Evolutionary conservation across 2,797 vertebrate genomes (phyloP), one percentile per base, ranked within the genome.

Genomic region (Podarcis siculus): DNA sequence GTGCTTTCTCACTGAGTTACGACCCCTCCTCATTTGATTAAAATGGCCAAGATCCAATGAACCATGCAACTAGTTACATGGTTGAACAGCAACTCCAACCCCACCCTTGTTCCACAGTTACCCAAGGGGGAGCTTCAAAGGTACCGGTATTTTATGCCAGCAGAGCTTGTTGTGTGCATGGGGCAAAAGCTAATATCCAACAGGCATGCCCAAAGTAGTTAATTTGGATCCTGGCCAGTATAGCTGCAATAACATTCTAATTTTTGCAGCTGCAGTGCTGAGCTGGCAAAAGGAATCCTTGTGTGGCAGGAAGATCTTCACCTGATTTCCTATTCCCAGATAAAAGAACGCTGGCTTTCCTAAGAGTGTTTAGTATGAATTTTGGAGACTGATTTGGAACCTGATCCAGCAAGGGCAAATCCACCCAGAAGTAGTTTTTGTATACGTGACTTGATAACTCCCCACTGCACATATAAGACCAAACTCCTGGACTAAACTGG

Each of bases 71-170:
- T 49, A 12, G 45, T 49, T 49, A 49, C 45, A 49, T 49, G 45
- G 32, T 37, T 86, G 25, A 73, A 25, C 21, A 49, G 30, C 76
- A 35, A 67, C 64, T 10, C 23, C 39, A 8, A 69, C n/a, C 35
- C 25, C 25, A 27, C 7, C 32, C 49, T 6, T 49, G 61, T 37
- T 42, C 23, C 21, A 45, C 37, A 78, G 30, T 19, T 3, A 23
- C 21, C 45, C 32, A 49, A 66, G 45, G 45, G 37, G 35, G 55
- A 81, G 35, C 19, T 42, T 87, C 55, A 13, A 64, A 72, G 64
- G 49, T n/a, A n/a, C n/a, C n/a, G n/a, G n/a, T 37, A 87, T 55
- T 73, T 86, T 64, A 81, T 81, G 69, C 45, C 45, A 72, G 37
- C 80, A 79, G 27, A 42, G 4, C 42, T 3, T 87, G 27, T 9